Conservation (phyloP, 1,140 invertebrate species). For the Caenorhabditis inopinata region DNA sequence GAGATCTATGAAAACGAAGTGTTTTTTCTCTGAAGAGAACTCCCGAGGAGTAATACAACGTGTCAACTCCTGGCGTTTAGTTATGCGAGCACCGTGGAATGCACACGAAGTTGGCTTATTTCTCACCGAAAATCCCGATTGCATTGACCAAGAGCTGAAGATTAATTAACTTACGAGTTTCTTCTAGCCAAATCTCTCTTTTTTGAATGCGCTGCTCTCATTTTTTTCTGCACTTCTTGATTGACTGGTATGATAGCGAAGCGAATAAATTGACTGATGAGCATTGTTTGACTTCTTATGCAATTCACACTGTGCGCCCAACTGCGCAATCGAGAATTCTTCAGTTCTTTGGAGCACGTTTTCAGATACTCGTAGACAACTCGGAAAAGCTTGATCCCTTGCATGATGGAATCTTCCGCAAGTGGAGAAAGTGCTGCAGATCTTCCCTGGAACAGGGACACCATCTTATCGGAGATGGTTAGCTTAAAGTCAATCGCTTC, state of each 20-base stretch:
- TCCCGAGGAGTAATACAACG: too few relatives aligned
- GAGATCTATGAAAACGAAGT: too few relatives aligned
- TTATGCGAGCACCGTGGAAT: too few relatives aligned
- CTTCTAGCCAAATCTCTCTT: background rate
- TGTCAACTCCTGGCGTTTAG: too few relatives aligned
- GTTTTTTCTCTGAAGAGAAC: too few relatives aligned
- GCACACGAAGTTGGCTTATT: too few relatives aligned
- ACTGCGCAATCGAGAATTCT: background rate
- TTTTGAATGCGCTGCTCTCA: background rate
- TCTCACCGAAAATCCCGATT: too few relatives aligned
- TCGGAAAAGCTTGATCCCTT: constrained; percentile 13
- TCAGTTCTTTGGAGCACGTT: background rate
- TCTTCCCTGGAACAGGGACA: background rate
- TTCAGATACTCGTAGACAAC: constrained; percentile 4
- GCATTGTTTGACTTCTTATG: background rate
- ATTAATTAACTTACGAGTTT: background rate
- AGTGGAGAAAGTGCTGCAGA: background rate
- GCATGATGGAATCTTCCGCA: background rate
- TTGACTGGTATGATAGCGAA: background rate
- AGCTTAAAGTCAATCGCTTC: background rate
- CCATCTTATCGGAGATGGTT: constrained; percentile 5
- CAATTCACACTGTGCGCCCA: background rate
- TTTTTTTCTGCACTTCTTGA: background rate
- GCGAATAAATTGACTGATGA: background rate
- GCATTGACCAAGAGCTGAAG: too few relatives aligned